Evolutionary conservation across 2,797 vertebrate species (phyloP).

Genomic region (Decapterus maruadsi): DNA sequence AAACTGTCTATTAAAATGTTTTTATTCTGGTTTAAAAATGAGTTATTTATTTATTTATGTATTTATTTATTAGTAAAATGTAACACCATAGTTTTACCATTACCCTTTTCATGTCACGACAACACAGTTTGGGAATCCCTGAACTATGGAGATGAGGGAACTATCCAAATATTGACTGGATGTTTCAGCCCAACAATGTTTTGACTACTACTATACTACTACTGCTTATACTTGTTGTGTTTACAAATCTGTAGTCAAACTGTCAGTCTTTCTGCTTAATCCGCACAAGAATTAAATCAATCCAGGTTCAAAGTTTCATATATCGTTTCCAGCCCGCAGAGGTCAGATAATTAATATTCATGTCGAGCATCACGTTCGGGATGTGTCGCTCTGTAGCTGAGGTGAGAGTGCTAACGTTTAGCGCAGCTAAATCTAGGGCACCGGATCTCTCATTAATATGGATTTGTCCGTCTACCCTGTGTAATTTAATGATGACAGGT

Average conservation of each 20-base stretch:
- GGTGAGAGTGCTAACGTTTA: conserved; percentile 60
- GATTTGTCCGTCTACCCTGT: conserved; percentile 54
- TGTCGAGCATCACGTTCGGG: conserved; percentile 44
- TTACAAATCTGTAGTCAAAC: not conserved
- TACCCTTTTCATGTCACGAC: no score
- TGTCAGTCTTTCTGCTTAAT: conserved; percentile 2
- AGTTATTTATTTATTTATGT: no score
- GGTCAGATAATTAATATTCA: conserved; percentile 60
- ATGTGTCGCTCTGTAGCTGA: conserved; percentile 32
- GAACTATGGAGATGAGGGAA: not conserved
- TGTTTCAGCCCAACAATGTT: no score
- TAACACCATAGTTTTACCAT: no score
- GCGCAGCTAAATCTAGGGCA: conserved; percentile 47
- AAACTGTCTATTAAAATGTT: no score
- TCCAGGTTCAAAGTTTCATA: conserved; percentile 21
- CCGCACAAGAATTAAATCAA: conserved; percentile 18
- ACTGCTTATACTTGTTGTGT: not conserved
- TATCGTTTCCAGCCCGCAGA: conserved; percentile 38
- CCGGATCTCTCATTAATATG: conserved; percentile 69
- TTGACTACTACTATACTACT: no score
- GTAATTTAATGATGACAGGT: conserved; percentile 82
- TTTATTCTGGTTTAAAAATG: no score
- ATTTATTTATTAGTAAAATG: no score
- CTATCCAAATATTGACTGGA: not conserved
- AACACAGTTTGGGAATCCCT: no score